A percentile compares a stretch with the other conserved stretches of the same genome.
Conservation (phyloP, 2,113 vertebrate species). For the Rhea pennata region DNA sequence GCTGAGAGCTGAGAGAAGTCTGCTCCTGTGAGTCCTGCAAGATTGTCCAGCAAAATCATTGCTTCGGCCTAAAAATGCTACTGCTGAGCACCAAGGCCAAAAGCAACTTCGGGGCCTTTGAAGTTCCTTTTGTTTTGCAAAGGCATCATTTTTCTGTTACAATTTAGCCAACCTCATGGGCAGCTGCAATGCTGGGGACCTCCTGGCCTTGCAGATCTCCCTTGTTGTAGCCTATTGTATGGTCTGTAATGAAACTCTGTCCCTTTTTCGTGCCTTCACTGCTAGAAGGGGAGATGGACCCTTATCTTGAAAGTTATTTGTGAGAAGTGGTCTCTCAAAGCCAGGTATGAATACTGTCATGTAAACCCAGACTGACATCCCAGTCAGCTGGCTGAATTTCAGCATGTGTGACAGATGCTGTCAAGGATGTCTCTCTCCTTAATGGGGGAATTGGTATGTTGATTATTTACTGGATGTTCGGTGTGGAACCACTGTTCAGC, state of each 20-base stretch:
- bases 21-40: neutral
- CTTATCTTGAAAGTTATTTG: neutral
- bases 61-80: neutral
- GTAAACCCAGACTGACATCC: neutral
- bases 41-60: neutral
- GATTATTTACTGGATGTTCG: neutral
- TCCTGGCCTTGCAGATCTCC: neutral
- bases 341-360: neutral
- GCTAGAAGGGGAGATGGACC: neutral
- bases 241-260: neutral
- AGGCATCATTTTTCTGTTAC: neutral
- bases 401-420: rapidly evolving
- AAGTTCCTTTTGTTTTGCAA: neutral
- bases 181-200: neutral
- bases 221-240: neutral
- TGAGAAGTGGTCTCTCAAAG: neutral
- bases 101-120: neutral
- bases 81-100: neutral
- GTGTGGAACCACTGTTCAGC: neutral
- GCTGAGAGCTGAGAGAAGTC: neutral
- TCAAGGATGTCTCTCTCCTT: neutral
- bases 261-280: neutral
- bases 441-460: neutral
- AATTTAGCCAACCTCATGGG: neutral
- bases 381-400: neutral